Evolutionary conservation across 2,888 invertebrate genomes (phyloP).

Genomic region (Lasioglossum calceatum): DNA sequence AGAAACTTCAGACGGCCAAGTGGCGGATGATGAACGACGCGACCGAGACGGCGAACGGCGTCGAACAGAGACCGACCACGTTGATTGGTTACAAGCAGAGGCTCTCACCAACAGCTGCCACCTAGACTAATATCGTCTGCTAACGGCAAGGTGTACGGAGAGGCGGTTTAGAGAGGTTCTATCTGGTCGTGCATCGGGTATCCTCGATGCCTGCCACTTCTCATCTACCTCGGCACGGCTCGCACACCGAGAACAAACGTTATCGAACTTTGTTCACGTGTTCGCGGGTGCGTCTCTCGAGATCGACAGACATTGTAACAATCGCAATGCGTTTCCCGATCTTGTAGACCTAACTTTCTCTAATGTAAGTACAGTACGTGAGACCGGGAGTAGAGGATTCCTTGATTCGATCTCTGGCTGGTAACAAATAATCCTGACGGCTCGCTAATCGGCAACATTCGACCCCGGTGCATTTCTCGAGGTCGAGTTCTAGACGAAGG

Average conservation of each 20-base stretch:
- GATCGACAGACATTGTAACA: not conserved
- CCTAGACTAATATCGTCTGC: slow-evolving; percentile 67
- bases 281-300: not conserved
- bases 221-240: not conserved
- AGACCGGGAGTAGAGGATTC: not conserved
- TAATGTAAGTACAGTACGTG: not conserved
- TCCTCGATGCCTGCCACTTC: slow-evolving; percentile 58
- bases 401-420: slow-evolving; percentile 36
- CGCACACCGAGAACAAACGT: not conserved
- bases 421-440: slow-evolving; percentile 31
- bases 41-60: slow-evolving; percentile 49
- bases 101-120: slow-evolving; percentile 70
- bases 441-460: slow-evolving; percentile 43
- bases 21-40: slow-evolving; percentile 67
- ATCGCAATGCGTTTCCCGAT: not conserved
- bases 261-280: not conserved
- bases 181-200: slow-evolving; percentile 70
- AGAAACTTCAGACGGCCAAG: slow-evolving; percentile 55
- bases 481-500: slow-evolving; percentile 28
- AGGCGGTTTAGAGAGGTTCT: slow-evolving; percentile 48
- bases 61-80: slow-evolving; percentile 50
- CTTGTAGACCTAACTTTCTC: not conserved
- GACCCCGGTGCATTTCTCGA: slow-evolving; percentile 19
- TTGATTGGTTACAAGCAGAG: slow-evolving; percentile 72
- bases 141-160: slow-evolving; percentile 66